Evolutionary conservation across 2,113 vertebrate genomes (phyloP).

Genomic region (Crotalus horridus): DNA sequence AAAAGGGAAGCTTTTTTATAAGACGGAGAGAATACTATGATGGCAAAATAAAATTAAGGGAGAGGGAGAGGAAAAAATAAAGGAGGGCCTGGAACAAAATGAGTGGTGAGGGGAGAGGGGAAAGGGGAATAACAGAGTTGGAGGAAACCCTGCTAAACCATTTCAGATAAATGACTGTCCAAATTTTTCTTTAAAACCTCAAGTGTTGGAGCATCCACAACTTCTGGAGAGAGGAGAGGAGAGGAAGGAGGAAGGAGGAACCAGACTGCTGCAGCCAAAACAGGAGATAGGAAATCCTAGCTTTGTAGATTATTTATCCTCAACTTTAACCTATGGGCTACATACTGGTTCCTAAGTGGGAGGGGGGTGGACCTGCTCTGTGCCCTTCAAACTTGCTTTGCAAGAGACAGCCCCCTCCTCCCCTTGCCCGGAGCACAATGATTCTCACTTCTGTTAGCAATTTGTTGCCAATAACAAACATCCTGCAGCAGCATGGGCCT

Average conservation of each 20-base stretch:
- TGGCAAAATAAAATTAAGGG: neutral
- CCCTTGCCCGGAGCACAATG: conserved; percentile 18
- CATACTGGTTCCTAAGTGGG: conserved; percentile 27
- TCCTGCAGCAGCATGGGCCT: conserved; percentile 23
- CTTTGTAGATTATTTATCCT: conserved; percentile 41
- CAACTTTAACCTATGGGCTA: conserved; percentile 11
- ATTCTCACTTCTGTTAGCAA: conserved; percentile 38
- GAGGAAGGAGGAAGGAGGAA: conserved; percentile 11
- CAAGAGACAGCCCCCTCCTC: conserved; percentile 36
- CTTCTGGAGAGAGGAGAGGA: neutral
- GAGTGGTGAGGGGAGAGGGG: neutral
- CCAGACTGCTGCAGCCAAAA: conserved; percentile 39
- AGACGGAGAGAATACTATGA: neutral
- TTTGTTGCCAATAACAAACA: conserved; percentile 36
- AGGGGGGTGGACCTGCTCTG: conserved; percentile 32
- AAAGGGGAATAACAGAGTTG: neutral
- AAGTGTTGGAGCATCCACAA: neutral
- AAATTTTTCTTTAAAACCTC: neutral
- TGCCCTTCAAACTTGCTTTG: conserved; percentile 6
- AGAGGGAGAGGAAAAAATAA: neutral
- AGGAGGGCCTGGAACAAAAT: neutral
- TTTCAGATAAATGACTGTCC: neutral
- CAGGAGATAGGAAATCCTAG: conserved; percentile 53
- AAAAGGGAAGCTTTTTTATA: neutral
- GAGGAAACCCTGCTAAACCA: neutral